Evolutionary conservation across 2,888 invertebrate genomes (phyloP).

Genomic region (Amiota minor): DNA sequence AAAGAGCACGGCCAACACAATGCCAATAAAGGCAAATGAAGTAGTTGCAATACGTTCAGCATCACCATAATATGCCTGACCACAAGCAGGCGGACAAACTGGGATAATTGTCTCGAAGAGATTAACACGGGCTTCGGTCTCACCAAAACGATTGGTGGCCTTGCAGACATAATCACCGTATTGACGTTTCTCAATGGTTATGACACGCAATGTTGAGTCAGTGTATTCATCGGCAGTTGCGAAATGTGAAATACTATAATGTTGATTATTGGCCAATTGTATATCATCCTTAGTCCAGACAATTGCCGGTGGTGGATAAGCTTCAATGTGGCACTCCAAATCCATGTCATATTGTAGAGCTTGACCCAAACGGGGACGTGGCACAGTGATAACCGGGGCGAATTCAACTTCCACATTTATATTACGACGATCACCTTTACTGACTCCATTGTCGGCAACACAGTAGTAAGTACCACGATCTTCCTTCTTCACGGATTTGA

Average conservation of each 20-base stretch:
- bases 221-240: constrained; percentile 94
- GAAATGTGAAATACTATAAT: constrained; percentile 92
- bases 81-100: constrained; percentile 94
- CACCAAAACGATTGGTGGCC: constrained; percentile 90
- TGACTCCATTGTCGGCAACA: constrained; percentile 92
- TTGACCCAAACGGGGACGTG: constrained; percentile 86
- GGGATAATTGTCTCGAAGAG: constrained; percentile 92
- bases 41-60: constrained; percentile 67
- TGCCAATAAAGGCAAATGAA: constrained; percentile 75
- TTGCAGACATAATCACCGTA: constrained; percentile 90
- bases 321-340: constrained; percentile 94
- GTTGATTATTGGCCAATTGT: constrained; percentile 89
- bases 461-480: constrained; percentile 95
- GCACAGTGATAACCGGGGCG: constrained; percentile 88
- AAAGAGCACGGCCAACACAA: constrained; percentile 74
- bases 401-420: constrained; percentile 94
- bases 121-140: constrained; percentile 85
- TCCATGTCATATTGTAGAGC: constrained; percentile 96
- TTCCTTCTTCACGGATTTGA: constrained; percentile 85
- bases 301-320: constrained; percentile 94
- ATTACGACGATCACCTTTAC: constrained; percentile 87
- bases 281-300: constrained; percentile 91
- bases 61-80: constrained; percentile 70
- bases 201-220: constrained; percentile 89
- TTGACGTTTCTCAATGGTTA: constrained; percentile 92